A percentile compares a stretch with the other conserved stretches of the same genome.
Evolutionary conservation across 2,888 invertebrate species (phyloP).

Genomic region (Argyresthia goedartella): DNA sequence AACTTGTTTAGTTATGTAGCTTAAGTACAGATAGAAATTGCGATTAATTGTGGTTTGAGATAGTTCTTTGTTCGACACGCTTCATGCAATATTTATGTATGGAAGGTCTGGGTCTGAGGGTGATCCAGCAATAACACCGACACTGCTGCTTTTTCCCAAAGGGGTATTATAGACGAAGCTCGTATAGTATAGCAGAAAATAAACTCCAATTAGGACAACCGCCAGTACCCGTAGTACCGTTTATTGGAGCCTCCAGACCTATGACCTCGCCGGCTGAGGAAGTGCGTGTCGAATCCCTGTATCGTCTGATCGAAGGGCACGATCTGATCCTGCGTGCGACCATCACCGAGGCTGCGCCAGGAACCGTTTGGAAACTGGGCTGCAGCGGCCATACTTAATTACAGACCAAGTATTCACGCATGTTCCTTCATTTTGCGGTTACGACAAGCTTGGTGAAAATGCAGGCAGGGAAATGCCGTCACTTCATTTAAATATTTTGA

Average conservation of each 20-base stretch:
- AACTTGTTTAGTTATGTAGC: no score
- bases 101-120: no score
- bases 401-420: no score
- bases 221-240: background rate
- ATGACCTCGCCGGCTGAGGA: constrained; percentile 12
- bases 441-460: no score
- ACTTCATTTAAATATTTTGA: no score
- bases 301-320: constrained; percentile 16
- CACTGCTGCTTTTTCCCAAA: background rate
- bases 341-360: background rate
- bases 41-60: no score
- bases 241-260: background rate
- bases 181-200: background rate
- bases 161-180: background rate
- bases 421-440: no score
- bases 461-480: no score
- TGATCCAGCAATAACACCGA: background rate
- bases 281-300: constrained; percentile 24
- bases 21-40: no score
- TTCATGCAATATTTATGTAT: no score
- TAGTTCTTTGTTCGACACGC: no score
- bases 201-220: background rate
- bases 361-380: background rate
- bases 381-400: background rate
- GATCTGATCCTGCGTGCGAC: constrained; percentile 8